Evolutionary conservation across 2,888 invertebrate genomes (phyloP), one percentile per base, ranked within the genome.

Genomic region (Cantharis rufa): DNA sequence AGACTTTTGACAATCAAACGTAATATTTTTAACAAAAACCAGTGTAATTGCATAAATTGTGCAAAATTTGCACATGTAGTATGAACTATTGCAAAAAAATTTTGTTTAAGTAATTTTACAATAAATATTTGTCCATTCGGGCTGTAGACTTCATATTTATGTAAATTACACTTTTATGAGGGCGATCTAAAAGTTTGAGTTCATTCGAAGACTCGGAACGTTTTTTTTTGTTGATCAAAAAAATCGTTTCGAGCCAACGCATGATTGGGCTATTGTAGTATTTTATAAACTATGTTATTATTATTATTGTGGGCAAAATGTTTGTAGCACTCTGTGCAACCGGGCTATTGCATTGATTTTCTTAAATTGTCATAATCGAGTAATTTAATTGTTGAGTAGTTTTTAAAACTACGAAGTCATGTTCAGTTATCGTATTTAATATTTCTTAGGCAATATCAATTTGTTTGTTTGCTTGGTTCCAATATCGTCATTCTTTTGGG

Each of bases 121-220:
- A 88, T 88, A 88, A 88, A 88, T 88, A 88, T 87, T 81, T 83
- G 88, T 88, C 88, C 85, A 86, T 88, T 88, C 88, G 88, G 88
- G 88, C 88, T 85, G 82, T 87, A 87, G 87, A 88, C 87, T 85
- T 84, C 83, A 88, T 88, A 88, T 88, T 88, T 88, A 87, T 88
- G 88, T 88, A 88, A 88, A 88, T 87, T 88, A 88, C 88, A 86
- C 64, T 84, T 69, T 80, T 68, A 82, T 79, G 77, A 82, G 83
- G 84, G 84, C 82, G 81, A 79, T 81, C 84, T 82, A 84, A 86
- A 86, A 82, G 82, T 84, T 84, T 85, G 84, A 84, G 83, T 84
- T 84, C 85, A 84, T 82, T 69, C 70, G 79, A 75, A 76, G 83
- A 79, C 82, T 84, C 80, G 80, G 83, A 82, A 81, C 81, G 80